Percentiles rank a stretch among this genome's conserved stretches.
Evolutionary conservation across 2,797 vertebrate genomes (phyloP).

Genomic region (Alauda arvensis): DNA sequence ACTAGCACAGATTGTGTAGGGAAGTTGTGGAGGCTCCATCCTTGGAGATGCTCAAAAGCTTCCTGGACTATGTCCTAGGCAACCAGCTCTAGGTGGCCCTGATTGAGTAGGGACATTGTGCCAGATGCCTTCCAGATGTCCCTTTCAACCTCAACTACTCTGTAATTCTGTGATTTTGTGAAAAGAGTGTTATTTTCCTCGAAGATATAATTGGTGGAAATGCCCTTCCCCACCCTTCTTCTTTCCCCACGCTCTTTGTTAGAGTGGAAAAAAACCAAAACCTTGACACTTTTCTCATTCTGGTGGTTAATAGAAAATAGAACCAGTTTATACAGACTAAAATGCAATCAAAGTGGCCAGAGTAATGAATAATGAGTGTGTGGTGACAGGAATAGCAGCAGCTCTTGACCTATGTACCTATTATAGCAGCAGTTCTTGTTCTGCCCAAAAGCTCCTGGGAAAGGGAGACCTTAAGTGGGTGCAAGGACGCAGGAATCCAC

Average conservation of each 20-base stretch:
- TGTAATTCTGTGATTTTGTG: background rate
- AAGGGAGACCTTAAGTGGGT: background rate
- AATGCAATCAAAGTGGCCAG: background rate
- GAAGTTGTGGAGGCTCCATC: background rate
- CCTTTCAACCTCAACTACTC: background rate
- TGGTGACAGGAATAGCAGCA: background rate
- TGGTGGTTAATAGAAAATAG: background rate
- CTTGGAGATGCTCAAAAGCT: background rate
- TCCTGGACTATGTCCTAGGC: background rate
- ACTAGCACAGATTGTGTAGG: background rate
- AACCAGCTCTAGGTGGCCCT: background rate
- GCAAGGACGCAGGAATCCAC: background rate
- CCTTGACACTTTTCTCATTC: background rate
- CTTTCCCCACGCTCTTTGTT: rapidly evolving
- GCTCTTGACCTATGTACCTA: background rate
- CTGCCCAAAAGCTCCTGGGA: background rate
- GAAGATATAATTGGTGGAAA: background rate
- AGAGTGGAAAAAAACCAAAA: background rate
- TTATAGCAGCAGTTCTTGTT: background rate
- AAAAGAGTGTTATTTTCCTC: background rate
- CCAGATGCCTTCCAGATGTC: background rate
- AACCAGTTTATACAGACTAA: background rate
- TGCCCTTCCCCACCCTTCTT: rapidly evolving
- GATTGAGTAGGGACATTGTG: background rate
- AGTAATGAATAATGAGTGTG: background rate